Base-by-base conservation (phyloP, 1,140 invertebrate species). In the Caenorhabditis brenneri region DNA sequence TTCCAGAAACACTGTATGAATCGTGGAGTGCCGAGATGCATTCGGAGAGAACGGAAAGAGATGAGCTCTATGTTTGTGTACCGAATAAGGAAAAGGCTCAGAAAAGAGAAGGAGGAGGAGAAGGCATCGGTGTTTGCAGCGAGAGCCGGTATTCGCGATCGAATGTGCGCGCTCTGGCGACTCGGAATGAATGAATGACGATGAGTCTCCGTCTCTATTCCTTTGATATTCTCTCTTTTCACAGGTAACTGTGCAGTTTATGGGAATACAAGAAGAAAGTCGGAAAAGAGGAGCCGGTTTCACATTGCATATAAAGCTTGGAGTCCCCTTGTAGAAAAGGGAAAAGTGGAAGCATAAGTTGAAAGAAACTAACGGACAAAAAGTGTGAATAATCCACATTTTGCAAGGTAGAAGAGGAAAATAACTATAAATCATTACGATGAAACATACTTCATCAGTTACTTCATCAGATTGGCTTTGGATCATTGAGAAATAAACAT, bases 1-100 rank as follows among this genome's bases (percentile, higher is more conserved):
- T 31, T 33, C 4, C 36, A 22, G 58, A 65, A 65, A 65, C 24
- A 65, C 31, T 65, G 16, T 12, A 65, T 36, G 31, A 42, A 24
- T 15, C 10, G 36, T 9, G 22, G 36, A 74, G 65, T 42, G 15
- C 6, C 12, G 2, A 46, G 65, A 58, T 3, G 2, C 5, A 4
- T 58, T 58, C 53, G 36, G 36, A 74, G 22, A 74, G 42, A 33
- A 36, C 36, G 6, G 31, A 19, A 27, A 42, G 65, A n/a, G 65
- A 74, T 74, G 65, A 74, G 65, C 58, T 36, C 0, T 42, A 4
- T 74, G 36, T 74, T 74, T 74, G 65, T 74, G 36, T 27, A 74
- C 65, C 65, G 65, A 74, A 74, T 74, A 74, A 74, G 65, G 65
- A 74, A 42, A 74, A 74, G 19, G 36, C 36, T 42, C 31, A 19